Conservation (phyloP, 92 coral and sea anemone genomes). For the Porites cylindrica region DNA sequence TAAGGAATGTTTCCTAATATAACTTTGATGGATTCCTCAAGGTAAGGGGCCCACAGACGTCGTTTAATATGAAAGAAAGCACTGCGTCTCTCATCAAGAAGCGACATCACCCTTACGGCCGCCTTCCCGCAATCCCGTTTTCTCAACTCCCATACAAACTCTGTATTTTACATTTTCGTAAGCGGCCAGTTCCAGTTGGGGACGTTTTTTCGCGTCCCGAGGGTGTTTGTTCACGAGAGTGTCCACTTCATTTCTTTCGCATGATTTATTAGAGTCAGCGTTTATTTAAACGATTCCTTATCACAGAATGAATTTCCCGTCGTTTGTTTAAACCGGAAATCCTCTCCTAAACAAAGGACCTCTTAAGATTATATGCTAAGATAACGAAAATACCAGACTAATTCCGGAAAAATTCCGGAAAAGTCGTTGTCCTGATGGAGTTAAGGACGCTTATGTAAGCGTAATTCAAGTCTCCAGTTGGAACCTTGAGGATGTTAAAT, state of each 20-base stretch:
- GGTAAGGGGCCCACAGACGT: too few species aligned
- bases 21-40: too few species aligned
- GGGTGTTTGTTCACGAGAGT: too few species aligned
- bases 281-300: neutral
- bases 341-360: neutral
- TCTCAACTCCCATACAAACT: too few species aligned
- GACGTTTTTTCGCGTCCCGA: too few species aligned
- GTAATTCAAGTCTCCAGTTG: neutral
- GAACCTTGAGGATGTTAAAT: neutral
- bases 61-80: too few species aligned
- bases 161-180: too few species aligned
- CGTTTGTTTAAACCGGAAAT: conserved; percentile 6
- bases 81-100: too few species aligned
- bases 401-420: neutral
- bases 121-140: too few species aligned
- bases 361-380: neutral
- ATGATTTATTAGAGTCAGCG: neutral
- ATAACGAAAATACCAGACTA: neutral
- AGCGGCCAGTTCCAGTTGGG: too few species aligned
- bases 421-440: neutral
- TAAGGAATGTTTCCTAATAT: too few species aligned
- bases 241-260: neutral
- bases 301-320: neutral
- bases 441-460: neutral
- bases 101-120: too few species aligned